Conservation (phyloP, 2,888 invertebrate genomes). For the Hirtodrosophila trivittata region DNA sequence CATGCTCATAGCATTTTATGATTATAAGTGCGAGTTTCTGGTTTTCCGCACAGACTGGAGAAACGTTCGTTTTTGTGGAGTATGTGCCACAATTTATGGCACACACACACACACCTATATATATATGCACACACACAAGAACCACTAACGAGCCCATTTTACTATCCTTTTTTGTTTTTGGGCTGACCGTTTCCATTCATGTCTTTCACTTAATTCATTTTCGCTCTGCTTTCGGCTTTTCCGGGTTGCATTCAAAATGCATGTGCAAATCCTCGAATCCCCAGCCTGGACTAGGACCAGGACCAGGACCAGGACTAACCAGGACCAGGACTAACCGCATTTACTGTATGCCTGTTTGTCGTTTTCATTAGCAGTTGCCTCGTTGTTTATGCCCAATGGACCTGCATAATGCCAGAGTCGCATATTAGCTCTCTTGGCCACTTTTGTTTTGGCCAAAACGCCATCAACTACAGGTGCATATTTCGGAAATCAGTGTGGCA, state of each 20-base stretch:
- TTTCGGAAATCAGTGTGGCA: neutral
- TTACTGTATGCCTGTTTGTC: conserved; percentile 21
- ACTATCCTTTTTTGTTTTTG: conserved; percentile 19
- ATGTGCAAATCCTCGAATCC: conserved; percentile 22
- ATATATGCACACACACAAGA: conserved; percentile 15
- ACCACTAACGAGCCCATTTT: conserved; percentile 64
- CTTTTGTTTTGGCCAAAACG: neutral
- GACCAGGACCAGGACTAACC: too few species aligned
- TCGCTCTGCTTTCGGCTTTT: conserved; percentile 24
- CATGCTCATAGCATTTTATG: conserved; percentile 14
- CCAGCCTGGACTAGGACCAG: too few species aligned
- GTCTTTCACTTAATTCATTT: conserved; percentile 54
- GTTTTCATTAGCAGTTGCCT: conserved; percentile 30
- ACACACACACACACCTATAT: conserved; percentile 18
- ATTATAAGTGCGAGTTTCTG: conserved; percentile 13
- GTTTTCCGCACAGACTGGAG: neutral
- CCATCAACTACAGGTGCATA: conserved; percentile 16
- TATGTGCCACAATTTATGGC: conserved; percentile 30
- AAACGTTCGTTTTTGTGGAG: conserved; percentile 2
- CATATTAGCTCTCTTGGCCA: conserved; percentile 4
- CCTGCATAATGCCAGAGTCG: neutral
- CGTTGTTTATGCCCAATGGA: neutral
- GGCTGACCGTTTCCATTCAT: conserved; percentile 47
- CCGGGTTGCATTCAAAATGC: conserved; percentile 41
- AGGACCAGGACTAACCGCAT: too few species aligned